Percentiles rank a stretch among this genome's conserved stretches.
phyloP scores from a whole-genome alignment of 2,797 vertebrate species.

The Myoxocephalus aenaeus region DNA sequence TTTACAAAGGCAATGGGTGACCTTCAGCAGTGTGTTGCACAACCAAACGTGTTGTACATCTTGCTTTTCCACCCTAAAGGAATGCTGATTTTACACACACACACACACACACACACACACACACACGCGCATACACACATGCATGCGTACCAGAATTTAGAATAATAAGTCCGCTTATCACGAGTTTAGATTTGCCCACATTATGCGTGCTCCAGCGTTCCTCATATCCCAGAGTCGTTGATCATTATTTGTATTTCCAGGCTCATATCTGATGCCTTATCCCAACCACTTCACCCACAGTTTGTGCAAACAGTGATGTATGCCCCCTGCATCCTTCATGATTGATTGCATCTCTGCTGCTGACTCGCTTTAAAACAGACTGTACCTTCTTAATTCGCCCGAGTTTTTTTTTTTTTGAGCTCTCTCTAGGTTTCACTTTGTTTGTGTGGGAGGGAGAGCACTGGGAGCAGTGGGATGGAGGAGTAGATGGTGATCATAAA shows the following conservation, averaged over 20 bases:
- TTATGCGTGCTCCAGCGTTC: slow-evolving; percentile 25
- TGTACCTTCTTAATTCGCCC: slow-evolving; percentile 52
- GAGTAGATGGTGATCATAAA: slow-evolving; percentile 37
- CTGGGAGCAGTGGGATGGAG: neutral
- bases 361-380: slow-evolving; percentile 65
- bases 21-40: too few species aligned
- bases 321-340: slow-evolving; percentile 56
- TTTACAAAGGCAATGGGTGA: too few species aligned
- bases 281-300: slow-evolving; percentile 23
- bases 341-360: slow-evolving; percentile 72
- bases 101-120: too few species aligned
- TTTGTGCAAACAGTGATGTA: slow-evolving; percentile 57
- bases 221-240: slow-evolving; percentile 47
- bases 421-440: neutral
- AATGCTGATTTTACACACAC: neutral
- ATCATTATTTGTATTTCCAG: slow-evolving; percentile 53
- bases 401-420: too few species aligned
- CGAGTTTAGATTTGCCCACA: slow-evolving; percentile 9
- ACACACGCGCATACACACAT: neutral
- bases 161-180: slow-evolving; percentile 9
- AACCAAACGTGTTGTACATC: too few species aligned
- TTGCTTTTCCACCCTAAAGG: neutral
- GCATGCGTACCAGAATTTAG: neutral
- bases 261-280: slow-evolving; percentile 39
- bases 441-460: slow-evolving; percentile 41